phyloP scores from a whole-genome alignment of 1,140 invertebrate genomes.

The Bombyx mandarina region DNA sequence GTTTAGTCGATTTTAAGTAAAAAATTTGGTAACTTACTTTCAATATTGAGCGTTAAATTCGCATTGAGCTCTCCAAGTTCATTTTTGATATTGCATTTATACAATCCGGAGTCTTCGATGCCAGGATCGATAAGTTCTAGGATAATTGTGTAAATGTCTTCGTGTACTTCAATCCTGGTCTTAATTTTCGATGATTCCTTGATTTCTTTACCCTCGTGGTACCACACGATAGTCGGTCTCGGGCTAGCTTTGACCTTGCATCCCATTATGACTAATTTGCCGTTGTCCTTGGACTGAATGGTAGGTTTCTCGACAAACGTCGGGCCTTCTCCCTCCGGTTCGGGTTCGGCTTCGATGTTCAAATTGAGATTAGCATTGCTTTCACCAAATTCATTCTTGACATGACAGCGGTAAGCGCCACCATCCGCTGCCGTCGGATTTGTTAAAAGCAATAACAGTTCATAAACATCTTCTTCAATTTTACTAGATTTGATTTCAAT shows the following conservation, averaged over 20 bases:
- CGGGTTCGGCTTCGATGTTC: conserved; percentile 96
- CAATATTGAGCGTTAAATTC: conserved; percentile 96
- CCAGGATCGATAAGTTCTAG: conserved; percentile 93
- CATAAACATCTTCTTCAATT: conserved; percentile 89
- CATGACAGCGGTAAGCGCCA: conserved; percentile 97
- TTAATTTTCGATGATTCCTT: conserved; percentile 85
- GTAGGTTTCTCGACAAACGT: conserved; percentile 97
- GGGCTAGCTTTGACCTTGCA: conserved; percentile 95
- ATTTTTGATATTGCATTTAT: conserved; percentile 99
- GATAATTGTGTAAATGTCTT: conserved; percentile 91
- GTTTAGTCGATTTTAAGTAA: conserved; percentile 1
- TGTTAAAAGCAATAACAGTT: conserved; percentile 84
- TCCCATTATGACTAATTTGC: conserved; percentile 98
- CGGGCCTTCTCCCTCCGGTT: conserved; percentile 93
- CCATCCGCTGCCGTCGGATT: conserved; percentile 95
- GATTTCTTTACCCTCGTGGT: conserved; percentile 83
- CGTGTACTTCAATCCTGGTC: conserved; percentile 83
- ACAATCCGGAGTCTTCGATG: conserved; percentile 95
- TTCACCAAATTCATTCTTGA: conserved; percentile 97
- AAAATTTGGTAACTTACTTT: conserved; percentile 79
- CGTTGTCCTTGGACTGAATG: conserved; percentile 94
- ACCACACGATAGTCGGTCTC: conserved; percentile 96
- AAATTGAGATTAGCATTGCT: conserved; percentile 98
- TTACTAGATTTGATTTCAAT: conserved; percentile 84
- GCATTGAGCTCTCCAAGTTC: conserved; percentile 95